Percentiles rank a stretch among this genome's conserved stretches.
Conservation (phyloP, 2,888 invertebrate species). For the Sphaerophoria rueppellii region DNA sequence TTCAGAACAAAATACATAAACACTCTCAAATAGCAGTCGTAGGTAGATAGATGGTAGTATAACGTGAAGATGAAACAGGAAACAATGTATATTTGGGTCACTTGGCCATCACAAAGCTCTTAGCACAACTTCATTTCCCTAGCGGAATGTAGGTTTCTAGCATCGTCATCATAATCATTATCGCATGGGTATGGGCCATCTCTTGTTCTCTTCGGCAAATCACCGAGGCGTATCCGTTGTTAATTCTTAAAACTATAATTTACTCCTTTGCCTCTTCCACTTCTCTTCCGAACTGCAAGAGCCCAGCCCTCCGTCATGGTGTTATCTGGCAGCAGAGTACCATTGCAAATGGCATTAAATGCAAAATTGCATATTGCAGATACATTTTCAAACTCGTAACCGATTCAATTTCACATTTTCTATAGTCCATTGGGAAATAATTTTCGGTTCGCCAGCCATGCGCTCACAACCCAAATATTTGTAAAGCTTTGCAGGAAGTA, state of each 20-base stretch:
- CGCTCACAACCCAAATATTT: neutral
- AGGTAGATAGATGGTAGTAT: neutral
- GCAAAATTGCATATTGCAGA: neutral
- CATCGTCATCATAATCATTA: slow-evolving; percentile 38
- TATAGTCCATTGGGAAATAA: slow-evolving; percentile 58
- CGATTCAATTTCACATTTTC: slow-evolving; percentile 38
- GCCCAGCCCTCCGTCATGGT: slow-evolving; percentile 15
- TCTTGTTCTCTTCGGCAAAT: slow-evolving; percentile 40
- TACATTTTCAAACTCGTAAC: neutral
- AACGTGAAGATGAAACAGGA: slow-evolving; percentile 52
- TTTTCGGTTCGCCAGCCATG: slow-evolving; percentile 53
- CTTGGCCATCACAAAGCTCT: slow-evolving; percentile 61
- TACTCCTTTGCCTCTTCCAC: neutral
- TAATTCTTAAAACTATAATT: slow-evolving; percentile 13
- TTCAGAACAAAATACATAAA: slow-evolving; percentile 37
- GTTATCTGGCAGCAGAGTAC: neutral
- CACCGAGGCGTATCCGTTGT: slow-evolving; percentile 55
- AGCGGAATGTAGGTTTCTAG: slow-evolving; percentile 49
- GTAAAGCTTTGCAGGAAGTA: neutral
- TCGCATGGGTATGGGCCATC: slow-evolving; percentile 13
- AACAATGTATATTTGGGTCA: slow-evolving; percentile 62
- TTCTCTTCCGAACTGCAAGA: neutral
- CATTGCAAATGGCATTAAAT: slow-evolving; percentile 8
- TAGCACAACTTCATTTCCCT: slow-evolving; percentile 41
- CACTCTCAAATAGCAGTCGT: no score